Base-by-base conservation (phyloP, 2,797 vertebrate species). In the Schizopygopsis malacanthus region DNA sequence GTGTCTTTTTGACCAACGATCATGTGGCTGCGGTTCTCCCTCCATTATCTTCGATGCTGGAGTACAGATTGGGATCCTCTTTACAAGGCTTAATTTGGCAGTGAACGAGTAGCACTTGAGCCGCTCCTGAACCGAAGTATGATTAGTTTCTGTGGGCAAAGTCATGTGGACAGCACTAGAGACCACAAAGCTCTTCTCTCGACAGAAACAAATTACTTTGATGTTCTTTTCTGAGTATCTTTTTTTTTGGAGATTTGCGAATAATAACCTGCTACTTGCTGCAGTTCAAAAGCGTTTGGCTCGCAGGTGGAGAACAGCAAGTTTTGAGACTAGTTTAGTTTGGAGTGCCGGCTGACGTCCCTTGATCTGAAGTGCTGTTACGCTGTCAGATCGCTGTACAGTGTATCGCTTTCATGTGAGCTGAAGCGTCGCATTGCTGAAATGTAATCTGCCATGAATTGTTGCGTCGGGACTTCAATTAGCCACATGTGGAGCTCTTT, bases 361-460 rank as follows among this genome's bases (percentile, higher is more conserved):
- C 50, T 87, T 86, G 28, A 41, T 83, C 70, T 75, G 33, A 73
- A 72, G 69, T 47, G 72, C 80, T 75, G 43, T 86, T 56, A 63
- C 6, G 4, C 72, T 39, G 52, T 45, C 80, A 41, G 61, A n/a
- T 56, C 13, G 54, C 69, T 78, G 28, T 83, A 33, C 81, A 37
- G 16, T 83, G 79, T 72, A 22, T 61, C 80, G 41, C 81, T 84
- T 70, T 82, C 45, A 75, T 86, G 78, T 84, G 73, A 79, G 81
- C 59, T 61, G 56, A 87, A 78, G 61, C 70, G 22, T 73, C 4
- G 75, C 9, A 33, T 56, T 77, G 59, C 47, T 56, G 11, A 82
- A 65, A 88, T 90, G 89, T 79, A 87, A 88, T 89, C 83, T 84
- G 81, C 84, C 81, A 84, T 75, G 87, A 70, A 81, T 87, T 77